Conservation (phyloP, 2,888 invertebrate genomes). For the Drosophila neonasuta region DNA sequence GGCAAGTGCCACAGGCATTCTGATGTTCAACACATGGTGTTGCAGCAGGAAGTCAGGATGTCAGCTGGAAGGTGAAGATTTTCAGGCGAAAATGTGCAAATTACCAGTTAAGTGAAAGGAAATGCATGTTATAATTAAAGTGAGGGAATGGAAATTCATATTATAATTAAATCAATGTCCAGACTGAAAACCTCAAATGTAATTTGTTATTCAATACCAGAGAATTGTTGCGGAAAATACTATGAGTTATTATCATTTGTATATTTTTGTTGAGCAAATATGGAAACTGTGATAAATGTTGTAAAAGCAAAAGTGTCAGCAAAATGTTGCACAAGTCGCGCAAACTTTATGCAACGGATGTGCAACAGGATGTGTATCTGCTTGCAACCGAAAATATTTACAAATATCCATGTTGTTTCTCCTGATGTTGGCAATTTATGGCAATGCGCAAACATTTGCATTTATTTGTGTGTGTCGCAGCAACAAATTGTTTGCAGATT, state of each 20-base stretch:
- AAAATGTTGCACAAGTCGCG: background rate
- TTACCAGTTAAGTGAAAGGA: slow-evolving; percentile 6
- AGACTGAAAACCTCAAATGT: slow-evolving; percentile 41
- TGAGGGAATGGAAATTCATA: slow-evolving; percentile 30
- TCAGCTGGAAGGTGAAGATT: slow-evolving; percentile 27
- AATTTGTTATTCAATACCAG: slow-evolving; percentile 43
- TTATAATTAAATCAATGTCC: slow-evolving; percentile 59
- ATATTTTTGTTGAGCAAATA: slow-evolving; percentile 51
- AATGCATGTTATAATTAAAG: slow-evolving; percentile 54
- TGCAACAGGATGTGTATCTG: slow-evolving; percentile 9
- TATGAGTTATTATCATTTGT: slow-evolving; percentile 29
- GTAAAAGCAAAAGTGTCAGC: slow-evolving; percentile 11
- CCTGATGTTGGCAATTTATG: slow-evolving; percentile 31
- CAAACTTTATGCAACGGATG: slow-evolving; percentile 10
- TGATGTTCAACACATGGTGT: slow-evolving; percentile 16
- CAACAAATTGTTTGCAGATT: slow-evolving; percentile 27
- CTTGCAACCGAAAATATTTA: slow-evolving; percentile 42
- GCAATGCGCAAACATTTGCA: slow-evolving; percentile 36
- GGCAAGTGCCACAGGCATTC: slow-evolving; percentile 2
- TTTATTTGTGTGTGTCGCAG: slow-evolving; percentile 19
- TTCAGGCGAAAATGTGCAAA: slow-evolving; percentile 21
- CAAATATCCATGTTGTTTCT: slow-evolving; percentile 34
- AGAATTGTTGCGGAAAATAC: slow-evolving; percentile 26
- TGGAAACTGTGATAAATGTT: slow-evolving; percentile 32
- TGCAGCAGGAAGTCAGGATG: slow-evolving; percentile 4